Evolutionary conservation across 1,140 invertebrate genomes (phyloP).

Genomic region (Kradibia gibbosae): DNA sequence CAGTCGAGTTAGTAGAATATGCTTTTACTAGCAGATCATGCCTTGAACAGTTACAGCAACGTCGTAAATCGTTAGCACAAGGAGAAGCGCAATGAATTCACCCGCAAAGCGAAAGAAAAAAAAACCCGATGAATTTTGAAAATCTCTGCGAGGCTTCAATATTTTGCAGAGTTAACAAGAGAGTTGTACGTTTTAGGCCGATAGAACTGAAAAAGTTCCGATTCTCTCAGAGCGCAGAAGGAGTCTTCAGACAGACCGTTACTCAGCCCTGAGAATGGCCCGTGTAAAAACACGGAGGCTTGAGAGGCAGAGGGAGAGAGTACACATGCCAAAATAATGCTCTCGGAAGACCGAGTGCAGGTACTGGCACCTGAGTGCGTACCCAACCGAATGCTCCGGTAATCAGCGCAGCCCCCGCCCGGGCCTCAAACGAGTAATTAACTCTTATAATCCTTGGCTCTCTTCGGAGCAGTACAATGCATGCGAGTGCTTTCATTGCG

Average conservation of each 20-base stretch:
- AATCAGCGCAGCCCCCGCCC: conserved; percentile 58
- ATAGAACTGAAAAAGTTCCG: not conserved
- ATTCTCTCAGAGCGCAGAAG: not conserved
- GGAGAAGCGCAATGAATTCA: not conserved
- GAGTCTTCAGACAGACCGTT: not conserved
- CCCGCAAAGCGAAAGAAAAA: not conserved
- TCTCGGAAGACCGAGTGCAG: conserved; percentile 53
- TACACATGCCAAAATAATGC: not conserved
- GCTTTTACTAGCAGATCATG: not conserved
- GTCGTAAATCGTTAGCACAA: not conserved
- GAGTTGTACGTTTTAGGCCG: not conserved
- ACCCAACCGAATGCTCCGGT: conserved; percentile 62
- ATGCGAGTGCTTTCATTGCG: not conserved
- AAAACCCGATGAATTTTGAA: not conserved
- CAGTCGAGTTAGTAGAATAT: not conserved
- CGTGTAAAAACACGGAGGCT: not conserved
- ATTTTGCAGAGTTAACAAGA: not conserved
- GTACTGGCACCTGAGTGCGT: too few species aligned
- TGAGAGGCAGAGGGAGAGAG: not conserved
- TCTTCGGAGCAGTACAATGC: not conserved
- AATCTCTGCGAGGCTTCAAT: not conserved
- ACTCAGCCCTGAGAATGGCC: not conserved
- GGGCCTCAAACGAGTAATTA: conserved; percentile 65
- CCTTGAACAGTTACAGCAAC: not conserved
- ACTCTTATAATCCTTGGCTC: conserved; percentile 63